Evolutionary conservation across 2,888 invertebrate species (phyloP).

Genomic region (Acrobasis consociella): DNA sequence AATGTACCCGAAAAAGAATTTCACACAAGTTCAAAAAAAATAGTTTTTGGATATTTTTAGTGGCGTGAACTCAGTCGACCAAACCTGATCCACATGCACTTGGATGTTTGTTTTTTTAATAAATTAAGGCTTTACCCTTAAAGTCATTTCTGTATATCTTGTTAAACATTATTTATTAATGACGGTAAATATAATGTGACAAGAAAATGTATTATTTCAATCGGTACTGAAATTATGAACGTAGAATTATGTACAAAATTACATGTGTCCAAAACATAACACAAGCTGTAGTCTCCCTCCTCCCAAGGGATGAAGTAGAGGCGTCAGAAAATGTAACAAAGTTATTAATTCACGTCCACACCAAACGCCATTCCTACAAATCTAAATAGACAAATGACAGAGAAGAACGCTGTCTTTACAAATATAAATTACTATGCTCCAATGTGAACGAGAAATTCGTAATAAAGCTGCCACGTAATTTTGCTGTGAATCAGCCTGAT

Average conservation of each 20-base stretch:
- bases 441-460: slow-evolving; percentile 9
- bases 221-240: neutral
- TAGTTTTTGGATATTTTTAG: no score
- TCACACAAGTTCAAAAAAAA: no score
- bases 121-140: no score
- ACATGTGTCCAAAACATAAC: neutral
- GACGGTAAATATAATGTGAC: no score
- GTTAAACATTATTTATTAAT: no score
- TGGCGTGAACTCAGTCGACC: no score
- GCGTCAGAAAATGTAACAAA: neutral
- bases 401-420: slow-evolving; percentile 11
- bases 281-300: slow-evolving; percentile 3
- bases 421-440: slow-evolving; percentile 4
- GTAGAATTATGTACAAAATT: neutral
- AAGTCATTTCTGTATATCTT: no score
- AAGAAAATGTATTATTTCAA: no score
- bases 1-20: no score
- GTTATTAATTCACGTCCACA: slow-evolving; percentile 13
- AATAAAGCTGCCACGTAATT: slow-evolving; percentile 14
- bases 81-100: no score
- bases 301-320: neutral
- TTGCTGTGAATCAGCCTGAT: slow-evolving; percentile 16
- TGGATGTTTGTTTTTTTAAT: no score
- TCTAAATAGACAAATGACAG: slow-evolving; percentile 16
- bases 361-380: slow-evolving; percentile 6